Base-by-base conservation (phyloP, 2,888 invertebrate genomes). In the Rhingia campestris region DNA sequence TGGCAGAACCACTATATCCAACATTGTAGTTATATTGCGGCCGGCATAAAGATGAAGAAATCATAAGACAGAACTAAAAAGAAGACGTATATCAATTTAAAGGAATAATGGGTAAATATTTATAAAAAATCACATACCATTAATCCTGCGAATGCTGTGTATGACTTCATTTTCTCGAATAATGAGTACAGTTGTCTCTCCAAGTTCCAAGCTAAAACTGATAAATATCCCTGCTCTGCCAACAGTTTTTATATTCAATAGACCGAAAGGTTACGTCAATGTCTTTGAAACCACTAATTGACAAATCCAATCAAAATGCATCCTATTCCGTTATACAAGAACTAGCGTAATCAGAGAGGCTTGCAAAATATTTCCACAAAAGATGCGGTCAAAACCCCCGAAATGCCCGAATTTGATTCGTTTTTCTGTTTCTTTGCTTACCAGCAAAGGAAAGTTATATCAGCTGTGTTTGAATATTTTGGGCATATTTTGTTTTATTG, bases 251-350 rank as follows among this genome's bases (percentile, higher is more conserved):
- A 84, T 84, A 81, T 74, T 32, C n/a, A 41, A 14, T 39, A 33
- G 58, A 63, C 39, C 43, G 39, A 22, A 58, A 22, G n/a, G 79
- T 84, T 84, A 84, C 79, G 79, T 74, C 5, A 64, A 14, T n/a
- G 32, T n/a, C 10, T 6, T 53, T 32, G 0, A 49, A 5, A 51
- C 32, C 39, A 33, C 7, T 56, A 33, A 43, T 45, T 30, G 39
- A 76, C 47, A 69, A 37, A 69, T 63, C 54, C 22, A 59, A 61
- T 45, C 22, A 12, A 67, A 80, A 74, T 80, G 80, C 69, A 81
- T 69, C 74, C 66, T 67, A 45, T 45, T 9, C 64, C 64, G 64
- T 84, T 84, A 84, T 74, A 79, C 69, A 84, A 84, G 22, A 37
- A 14, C 6, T 45, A 53, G 59, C 74, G 64, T 70, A 74, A 79